These are phyloP conservation scores for Cettia cetti DNA, from an alignment of 2,113 vertebrate species.

Conservation along the genomic window DNA sequence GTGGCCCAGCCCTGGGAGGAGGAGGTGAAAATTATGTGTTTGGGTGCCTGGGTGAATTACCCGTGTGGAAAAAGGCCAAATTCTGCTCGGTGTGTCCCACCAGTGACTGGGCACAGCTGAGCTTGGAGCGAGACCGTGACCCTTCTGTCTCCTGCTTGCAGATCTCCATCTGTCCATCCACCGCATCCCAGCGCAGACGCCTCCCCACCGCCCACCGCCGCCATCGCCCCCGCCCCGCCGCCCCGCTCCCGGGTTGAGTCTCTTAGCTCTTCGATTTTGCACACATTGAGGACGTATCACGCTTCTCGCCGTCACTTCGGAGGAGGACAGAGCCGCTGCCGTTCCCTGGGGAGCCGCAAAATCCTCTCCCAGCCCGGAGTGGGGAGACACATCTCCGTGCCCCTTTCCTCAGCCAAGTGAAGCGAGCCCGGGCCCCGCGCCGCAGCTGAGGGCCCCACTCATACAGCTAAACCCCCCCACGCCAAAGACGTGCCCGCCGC, in stretches of 20 bases:
- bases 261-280: constrained; percentile 68
- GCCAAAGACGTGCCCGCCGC: constrained; percentile 35
- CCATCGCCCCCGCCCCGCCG: neutral
- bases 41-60: neutral
- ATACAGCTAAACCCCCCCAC: constrained; percentile 24
- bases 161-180: neutral
- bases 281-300: constrained; percentile 52
- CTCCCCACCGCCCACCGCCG: neutral
- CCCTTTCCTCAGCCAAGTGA: neutral
- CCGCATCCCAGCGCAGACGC: neutral
- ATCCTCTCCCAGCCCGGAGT: neutral
- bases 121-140: accelerated
- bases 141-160: neutral
- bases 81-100: accelerated
- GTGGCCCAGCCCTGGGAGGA: neutral
- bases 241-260: neutral
- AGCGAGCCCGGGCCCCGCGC: neutral
- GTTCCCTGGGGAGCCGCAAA: neutral
- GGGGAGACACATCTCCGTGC: neutral
- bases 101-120: accelerated
- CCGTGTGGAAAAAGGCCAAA: neutral
- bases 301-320: constrained; percentile 45
- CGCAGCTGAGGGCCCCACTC: neutral
- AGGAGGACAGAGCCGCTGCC: constrained; percentile 35
- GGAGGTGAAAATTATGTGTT: neutral